Conservation (phyloP, 2,113 vertebrate species). For the Grammomys surdaster region DNA sequence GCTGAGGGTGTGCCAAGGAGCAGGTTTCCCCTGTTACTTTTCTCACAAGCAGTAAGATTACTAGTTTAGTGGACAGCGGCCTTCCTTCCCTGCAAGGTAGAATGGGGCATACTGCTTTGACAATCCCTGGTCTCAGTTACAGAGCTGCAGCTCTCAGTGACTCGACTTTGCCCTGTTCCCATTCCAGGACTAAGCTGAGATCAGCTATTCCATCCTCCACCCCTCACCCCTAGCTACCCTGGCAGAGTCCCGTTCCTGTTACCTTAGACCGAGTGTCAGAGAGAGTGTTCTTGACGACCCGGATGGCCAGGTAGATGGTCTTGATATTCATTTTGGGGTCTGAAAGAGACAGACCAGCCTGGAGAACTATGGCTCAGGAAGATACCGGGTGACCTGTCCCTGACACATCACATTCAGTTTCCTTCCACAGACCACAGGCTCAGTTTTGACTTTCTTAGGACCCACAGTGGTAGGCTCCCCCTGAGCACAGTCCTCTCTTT, state of each 20-base stretch:
- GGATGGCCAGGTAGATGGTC: slow-evolving; percentile 76
- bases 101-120: fast-evolving
- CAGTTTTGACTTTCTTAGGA: not conserved
- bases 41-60: not conserved
- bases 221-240: not conserved
- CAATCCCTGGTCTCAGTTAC: fast-evolving
- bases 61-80: not conserved
- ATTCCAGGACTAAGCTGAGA: not conserved
- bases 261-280: slow-evolving; percentile 78
- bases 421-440: not conserved
- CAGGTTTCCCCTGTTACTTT: not conserved
- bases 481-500: not conserved
- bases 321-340: slow-evolving; percentile 74
- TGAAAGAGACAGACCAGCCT: not conserved
- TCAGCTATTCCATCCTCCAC: not conserved
- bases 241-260: not conserved
- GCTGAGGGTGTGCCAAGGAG: fast-evolving
- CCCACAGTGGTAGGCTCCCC: fast-evolving
- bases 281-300: slow-evolving; percentile 72
- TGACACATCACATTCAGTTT: fast-evolving
- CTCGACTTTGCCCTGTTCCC: not conserved
- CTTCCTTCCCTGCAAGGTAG: not conserved
- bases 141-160: fast-evolving
- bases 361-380: not conserved
- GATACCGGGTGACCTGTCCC: fast-evolving